Percentiles rank a stretch among this genome's conserved stretches.
Evolutionary conservation across 1,140 invertebrate genomes (phyloP).

Genomic region (Hetaerina americana): DNA sequence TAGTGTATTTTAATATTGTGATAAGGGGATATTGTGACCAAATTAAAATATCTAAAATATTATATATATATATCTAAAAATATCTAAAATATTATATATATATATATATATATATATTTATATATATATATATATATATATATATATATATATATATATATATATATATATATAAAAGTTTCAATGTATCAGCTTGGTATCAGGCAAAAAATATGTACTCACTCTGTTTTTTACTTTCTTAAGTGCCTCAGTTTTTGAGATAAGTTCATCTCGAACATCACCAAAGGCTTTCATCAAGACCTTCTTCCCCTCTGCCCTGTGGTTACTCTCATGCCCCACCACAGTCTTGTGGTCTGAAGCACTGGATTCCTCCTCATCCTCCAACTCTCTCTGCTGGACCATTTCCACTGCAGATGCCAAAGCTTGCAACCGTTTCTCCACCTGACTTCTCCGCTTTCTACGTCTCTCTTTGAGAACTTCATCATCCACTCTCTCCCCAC

Average conservation of each 20-base stretch:
- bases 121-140: no score
- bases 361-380: slow-evolving; percentile 42
- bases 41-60: no score
- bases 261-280: slow-evolving; percentile 62
- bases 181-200: no score
- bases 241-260: slow-evolving; percentile 53
- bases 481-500: slow-evolving; percentile 64
- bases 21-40: no score
- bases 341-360: background rate
- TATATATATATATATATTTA: no score
- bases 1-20: no score
- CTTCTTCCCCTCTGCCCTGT: slow-evolving; percentile 36
- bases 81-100: no score
- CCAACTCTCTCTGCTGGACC: slow-evolving; percentile 46
- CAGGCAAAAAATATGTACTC: no score
- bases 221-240: slow-evolving; percentile 56
- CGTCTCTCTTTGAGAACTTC: slow-evolving; percentile 53
- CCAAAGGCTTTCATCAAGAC: slow-evolving; percentile 47
- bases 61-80: no score
- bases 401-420: slow-evolving; percentile 46
- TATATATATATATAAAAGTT: no score
- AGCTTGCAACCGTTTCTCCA: slow-evolving; percentile 46
- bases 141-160: no score
- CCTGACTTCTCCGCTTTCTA: slow-evolving; percentile 48
- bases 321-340: slow-evolving; percentile 14